These are phyloP conservation scores for Tragelaphus buxtoni DNA, from an alignment of 2,113 vertebrate genomes.

Conservation along the genomic window DNA sequence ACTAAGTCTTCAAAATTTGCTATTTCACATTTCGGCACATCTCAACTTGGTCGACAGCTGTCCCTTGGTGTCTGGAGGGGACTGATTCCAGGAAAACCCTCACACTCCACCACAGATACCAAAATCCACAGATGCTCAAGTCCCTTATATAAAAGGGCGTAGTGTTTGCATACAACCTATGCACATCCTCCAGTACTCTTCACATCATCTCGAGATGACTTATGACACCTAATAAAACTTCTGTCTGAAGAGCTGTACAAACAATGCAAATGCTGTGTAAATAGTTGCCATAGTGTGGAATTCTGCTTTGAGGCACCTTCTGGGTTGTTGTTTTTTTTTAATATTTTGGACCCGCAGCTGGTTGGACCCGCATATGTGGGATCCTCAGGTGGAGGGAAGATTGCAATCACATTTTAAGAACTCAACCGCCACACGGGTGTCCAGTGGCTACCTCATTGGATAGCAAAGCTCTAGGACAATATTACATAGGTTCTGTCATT, in stretches of 20 bases:
- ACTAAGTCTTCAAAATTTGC: constrained; percentile 1
- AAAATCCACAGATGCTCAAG: not conserved
- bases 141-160: not conserved
- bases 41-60: not conserved
- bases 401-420: not conserved
- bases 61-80: not conserved
- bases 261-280: not conserved
- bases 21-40: not conserved
- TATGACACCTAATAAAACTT: not conserved
- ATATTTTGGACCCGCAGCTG: not conserved
- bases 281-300: not conserved
- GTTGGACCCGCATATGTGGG: not conserved
- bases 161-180: not conserved
- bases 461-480: not conserved
- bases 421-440: not conserved
- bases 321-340: not conserved
- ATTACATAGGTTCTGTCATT: not conserved
- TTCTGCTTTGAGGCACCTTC: not conserved
- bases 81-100: not conserved
- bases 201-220: not conserved
- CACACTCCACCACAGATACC: not conserved
- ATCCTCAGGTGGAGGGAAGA: not conserved
- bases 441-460: not conserved
- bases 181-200: not conserved
- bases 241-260: not conserved